phyloP scores from a whole-genome alignment of 2,888 invertebrate species.

The Cosmia trapezina region DNA sequence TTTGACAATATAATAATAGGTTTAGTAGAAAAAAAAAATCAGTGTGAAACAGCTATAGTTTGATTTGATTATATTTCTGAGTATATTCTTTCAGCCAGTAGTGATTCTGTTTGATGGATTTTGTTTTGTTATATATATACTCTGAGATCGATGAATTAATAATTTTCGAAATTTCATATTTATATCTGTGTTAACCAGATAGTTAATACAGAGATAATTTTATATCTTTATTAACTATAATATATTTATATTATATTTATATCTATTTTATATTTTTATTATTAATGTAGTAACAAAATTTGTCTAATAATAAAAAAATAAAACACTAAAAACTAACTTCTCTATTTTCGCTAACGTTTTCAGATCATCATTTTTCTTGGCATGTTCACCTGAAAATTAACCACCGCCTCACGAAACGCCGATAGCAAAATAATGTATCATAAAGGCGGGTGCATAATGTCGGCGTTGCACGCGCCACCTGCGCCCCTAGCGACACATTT shows the following conservation, averaged over 20 bases:
- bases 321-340: neutral
- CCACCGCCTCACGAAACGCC: slow-evolving; percentile 52
- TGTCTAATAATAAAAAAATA: too few species aligned
- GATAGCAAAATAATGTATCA: slow-evolving; percentile 66
- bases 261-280: too few species aligned
- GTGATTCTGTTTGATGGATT: neutral
- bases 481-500: slow-evolving; percentile 80
- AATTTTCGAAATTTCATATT: neutral
- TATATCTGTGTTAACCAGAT: too few species aligned
- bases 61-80: neutral
- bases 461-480: slow-evolving; percentile 72
- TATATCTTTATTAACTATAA: too few species aligned
- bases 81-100: neutral
- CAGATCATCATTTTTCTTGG: slow-evolving; percentile 27
- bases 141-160: neutral
- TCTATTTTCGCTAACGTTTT: neutral
- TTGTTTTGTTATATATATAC: neutral
- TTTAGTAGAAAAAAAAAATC: neutral
- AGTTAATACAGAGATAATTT: too few species aligned
- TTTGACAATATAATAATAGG: neutral
- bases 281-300: neutral
- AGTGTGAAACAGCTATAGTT: neutral
- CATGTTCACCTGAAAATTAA: slow-evolving; percentile 51
- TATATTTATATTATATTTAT: too few species aligned
- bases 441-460: slow-evolving; percentile 73